Percentiles rank a stretch among this genome's conserved stretches.
These are phyloP conservation scores for Sebastes kiyomatsui DNA, from an alignment of 2,797 vertebrate species.

Conservation along the genomic window DNA sequence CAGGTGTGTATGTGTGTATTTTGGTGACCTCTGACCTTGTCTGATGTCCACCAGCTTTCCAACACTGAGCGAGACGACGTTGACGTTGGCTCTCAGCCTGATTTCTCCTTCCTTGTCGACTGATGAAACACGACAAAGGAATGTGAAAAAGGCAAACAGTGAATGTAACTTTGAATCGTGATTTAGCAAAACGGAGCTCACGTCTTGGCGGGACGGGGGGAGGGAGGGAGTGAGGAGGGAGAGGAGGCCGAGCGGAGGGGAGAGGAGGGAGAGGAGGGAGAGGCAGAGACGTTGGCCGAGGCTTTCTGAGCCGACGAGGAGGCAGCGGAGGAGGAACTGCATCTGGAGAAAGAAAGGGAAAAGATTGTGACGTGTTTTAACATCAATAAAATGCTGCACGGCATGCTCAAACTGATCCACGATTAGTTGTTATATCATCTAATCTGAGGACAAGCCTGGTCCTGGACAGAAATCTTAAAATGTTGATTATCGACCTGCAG, in stretches of 20 bases:
- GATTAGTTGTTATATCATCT: background rate
- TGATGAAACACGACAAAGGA: background rate
- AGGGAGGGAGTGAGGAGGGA: constrained; percentile 17
- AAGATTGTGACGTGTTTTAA: background rate
- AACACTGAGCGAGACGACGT: constrained; percentile 74
- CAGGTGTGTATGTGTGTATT: background rate
- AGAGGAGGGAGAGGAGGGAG: constrained; percentile 24
- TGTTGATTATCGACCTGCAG: no score
- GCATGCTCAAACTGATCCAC: background rate
- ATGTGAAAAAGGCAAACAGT: background rate
- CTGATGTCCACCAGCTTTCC: constrained; percentile 73
- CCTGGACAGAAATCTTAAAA: no score
- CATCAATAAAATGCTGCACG: background rate
- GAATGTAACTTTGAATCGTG: accelerated
- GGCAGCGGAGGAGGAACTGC: constrained; percentile 50
- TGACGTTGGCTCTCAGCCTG: constrained; percentile 71
- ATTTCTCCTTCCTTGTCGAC: constrained; percentile 47
- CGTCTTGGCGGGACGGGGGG: constrained; percentile 78
- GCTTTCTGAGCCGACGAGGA: constrained; percentile 46
- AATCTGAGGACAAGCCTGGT: no score
- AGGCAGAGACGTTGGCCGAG: constrained; percentile 37
- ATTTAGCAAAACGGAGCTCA: constrained; percentile 37
- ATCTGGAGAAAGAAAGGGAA: background rate
- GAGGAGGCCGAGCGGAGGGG: constrained; percentile 16
- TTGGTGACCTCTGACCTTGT: constrained; percentile 51